Evolutionary conservation across 1,140 invertebrate genomes (phyloP), one percentile per base, ranked within the genome.

Genomic region (Drosophila truncata): DNA sequence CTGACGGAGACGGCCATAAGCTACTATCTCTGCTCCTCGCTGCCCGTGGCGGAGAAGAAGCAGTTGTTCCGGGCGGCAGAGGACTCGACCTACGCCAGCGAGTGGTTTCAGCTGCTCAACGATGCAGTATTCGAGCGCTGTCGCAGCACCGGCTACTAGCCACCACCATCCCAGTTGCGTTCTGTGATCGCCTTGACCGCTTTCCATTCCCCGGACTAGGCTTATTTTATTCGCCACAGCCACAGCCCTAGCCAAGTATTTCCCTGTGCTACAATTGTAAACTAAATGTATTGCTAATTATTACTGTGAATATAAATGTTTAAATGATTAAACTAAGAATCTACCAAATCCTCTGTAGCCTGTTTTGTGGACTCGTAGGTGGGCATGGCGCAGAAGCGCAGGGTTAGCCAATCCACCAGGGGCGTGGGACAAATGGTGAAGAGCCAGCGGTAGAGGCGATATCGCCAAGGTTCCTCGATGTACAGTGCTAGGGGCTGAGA

Each of bases 381-480:
- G 72, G 95, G 95, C 92, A 94, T 93, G 7, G 82, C 79, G 29
- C 95, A 93, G 76, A 95, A 95, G 63, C 80, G 93, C 10, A 92
- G 65, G 2, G 95, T 90, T 6, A 95, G 83, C 92, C 90, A 93
- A 78, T 95, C 95, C 11, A 94, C 85, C n/a, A 95, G 8, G 0
- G 71, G 74, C 0, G 79, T 80, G 0, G 95, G 95, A 55, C 92
- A 92, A 1, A 93, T 84, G 52, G 77, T 82, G 41, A 95, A 95
- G 18, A 95, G 70, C 39, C 88, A 80, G 58, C 95, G 94, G 84
- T 95, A 95, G 31, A 94, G 54, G 16, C 67, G 90, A 46, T 94
- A 94, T 55, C 93, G 83, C 75, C 88, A 92, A 0, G 93, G 93
- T 76, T 95, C 93, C 75, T 94, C 93, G 91, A 94, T 94, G 75